Evolutionary conservation across 2,797 vertebrate species (phyloP), one percentile per base, ranked within the genome.

Genomic region (Glyptemys insculpta): DNA sequence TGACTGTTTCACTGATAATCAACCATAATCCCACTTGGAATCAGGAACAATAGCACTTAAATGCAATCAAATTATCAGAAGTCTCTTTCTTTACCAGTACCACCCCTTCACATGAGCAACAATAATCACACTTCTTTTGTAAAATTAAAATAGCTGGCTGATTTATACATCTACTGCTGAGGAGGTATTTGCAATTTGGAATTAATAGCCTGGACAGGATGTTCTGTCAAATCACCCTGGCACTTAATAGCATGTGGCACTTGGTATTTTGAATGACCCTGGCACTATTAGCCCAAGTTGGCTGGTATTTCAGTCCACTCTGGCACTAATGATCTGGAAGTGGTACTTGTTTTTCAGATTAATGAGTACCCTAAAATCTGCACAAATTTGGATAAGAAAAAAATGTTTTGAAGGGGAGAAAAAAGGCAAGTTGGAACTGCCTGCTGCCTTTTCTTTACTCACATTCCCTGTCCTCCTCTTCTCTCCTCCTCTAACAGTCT

Each of bases 181-280:
- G 86, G 97, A 98, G 97, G 95, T 94, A 96, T 96, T 98, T 98
- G 97, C 98, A 98, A 97, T 98, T 98, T 98, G 98, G 98, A 98
- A 98, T 98, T 98, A 14, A 1, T 96, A 96, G 95, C 94, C 96
- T 97, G 97, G 97, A 98, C 98, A 98, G 98, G 97, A 98, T 98
- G 98, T 97, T 98, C 98, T 95, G 96, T 98, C 97, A 98, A 97
- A 98, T 98, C 98, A 97, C 97, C 96, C 98, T 98, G 98, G 98
- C 98, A 98, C 90, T 44, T 97, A 97, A 97, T 96, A 98, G 96
- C 92, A 92, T 92, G 93, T 34, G 37, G 78, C 10, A 93, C 98
- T 97, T 98, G 97, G 97, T 97, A 92, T 97, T 97, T 95, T 81
- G 68, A 97, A 97, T 98, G 98, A 98, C 98, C 97, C 93, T 97